A percentile compares a stretch with the other conserved stretches of the same genome.
Conservation (phyloP, 2,888 invertebrate genomes). For the Agriopis marginaria region DNA sequence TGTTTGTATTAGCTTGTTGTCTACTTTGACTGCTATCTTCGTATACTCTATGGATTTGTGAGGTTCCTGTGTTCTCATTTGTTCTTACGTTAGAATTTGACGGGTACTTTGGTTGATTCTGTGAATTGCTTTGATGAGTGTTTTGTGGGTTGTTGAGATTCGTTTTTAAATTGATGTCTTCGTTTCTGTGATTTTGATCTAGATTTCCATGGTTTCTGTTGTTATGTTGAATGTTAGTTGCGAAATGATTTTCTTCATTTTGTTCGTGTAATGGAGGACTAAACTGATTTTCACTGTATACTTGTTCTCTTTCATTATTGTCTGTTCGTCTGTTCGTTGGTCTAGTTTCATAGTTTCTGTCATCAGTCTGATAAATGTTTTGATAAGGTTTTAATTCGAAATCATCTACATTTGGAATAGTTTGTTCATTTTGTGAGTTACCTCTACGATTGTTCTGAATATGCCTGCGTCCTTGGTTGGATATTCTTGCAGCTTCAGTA, state of each 20-base stretch:
- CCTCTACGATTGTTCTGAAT: constrained; percentile 16
- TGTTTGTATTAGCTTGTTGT: neutral
- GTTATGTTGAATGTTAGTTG: neutral
- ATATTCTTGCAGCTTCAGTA: constrained; percentile 4
- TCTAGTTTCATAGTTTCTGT: neutral
- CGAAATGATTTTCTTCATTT: neutral
- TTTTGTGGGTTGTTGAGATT: constrained; percentile 10
- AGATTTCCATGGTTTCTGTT: neutral
- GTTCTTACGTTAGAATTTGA: constrained; percentile 8
- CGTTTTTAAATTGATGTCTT: constrained; percentile 3
- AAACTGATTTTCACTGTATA: neutral
- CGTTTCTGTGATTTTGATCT: constrained; percentile 1
- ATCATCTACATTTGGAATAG: constrained; percentile 6
- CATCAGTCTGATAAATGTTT: neutral
- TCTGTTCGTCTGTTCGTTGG: neutral
- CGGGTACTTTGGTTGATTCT: constrained; percentile 6
- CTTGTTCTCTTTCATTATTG: neutral
- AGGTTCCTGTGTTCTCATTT: neutral
- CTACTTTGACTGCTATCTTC: constrained; percentile 8
- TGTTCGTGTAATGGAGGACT: constrained; percentile 2
- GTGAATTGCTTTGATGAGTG: neutral
- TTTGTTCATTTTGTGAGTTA: constrained; percentile 14
- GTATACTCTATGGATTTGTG: neutral
- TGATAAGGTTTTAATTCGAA: neutral
- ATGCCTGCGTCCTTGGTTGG: constrained; percentile 28